Evolutionary conservation across 2,113 vertebrate genomes (phyloP), one percentile per base, ranked within the genome.

Genomic region (Cyphotilapia sp.): DNA sequence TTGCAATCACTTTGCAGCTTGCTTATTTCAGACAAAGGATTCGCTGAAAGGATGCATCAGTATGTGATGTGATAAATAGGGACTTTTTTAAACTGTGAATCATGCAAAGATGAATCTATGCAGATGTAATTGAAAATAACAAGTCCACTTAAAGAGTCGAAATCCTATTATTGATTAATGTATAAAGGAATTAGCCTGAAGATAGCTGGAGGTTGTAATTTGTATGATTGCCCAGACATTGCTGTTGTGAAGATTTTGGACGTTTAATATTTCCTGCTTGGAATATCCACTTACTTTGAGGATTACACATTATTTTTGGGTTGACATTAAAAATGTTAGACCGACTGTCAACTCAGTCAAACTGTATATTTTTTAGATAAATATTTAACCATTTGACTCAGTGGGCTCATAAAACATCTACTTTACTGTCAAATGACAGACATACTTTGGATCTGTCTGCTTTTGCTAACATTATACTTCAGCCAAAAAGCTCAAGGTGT

Each of bases 401-500:
- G 45, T 2, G 3, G 2, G 14, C 47, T 82, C 57, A 81, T 82
- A 19, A 10, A 40, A 31, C 2, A 27, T 61, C 12, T 61, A 81
- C 71, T 69, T 45, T 71, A 5, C 47, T 5, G 45, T 14, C 33
- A 56, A 69, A 80, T 78, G 76, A 85, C 13, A 22, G 42, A 22
- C 7, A 22, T 31, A 42, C 59, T 51, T 63, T 47, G 59, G 19
- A 78, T 91, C 78, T 4, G 61, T 89, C 53, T 33, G 84, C 57
- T 59, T 86, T 71, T 42, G 22, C 85, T 69, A 85, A 89, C 86
- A 63, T 81, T 8, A 81, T 91, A 51, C 84, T 76, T 90, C 71
- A 89, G 78, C 24, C 4, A 24, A 87, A 54, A 82, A 33, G 35
- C 85, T 85, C 84, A 76, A 83, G 82, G 53, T 87, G 71, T 84